A percentile compares a stretch with the other conserved stretches of the same genome.
phyloP scores from a whole-genome alignment of 1,140 invertebrate genomes.

The Drosophila ironensis region DNA sequence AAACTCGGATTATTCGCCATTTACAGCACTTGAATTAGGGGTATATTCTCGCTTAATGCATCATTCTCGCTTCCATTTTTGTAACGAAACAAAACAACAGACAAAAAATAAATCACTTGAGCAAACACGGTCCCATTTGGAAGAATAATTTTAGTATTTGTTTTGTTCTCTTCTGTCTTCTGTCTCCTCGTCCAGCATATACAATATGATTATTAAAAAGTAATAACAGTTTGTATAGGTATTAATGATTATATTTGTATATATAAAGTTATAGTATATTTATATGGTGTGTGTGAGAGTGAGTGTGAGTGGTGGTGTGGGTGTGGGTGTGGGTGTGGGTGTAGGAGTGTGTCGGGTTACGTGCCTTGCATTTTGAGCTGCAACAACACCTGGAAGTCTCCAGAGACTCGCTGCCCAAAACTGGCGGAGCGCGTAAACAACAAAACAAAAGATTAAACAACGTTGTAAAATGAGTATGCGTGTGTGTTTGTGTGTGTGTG shows the following conservation, averaged over 20 bases:
- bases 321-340: constrained; percentile 8
- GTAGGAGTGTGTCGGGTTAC: constrained; percentile 27
- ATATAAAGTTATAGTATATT: constrained; percentile 16
- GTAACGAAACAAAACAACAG: too few species aligned
- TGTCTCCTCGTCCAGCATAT: constrained; percentile 21
- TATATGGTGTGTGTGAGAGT: constrained; percentile 18
- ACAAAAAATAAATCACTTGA: constrained; percentile 40
- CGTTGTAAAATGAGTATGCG: constrained; percentile 42
- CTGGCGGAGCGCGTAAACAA: constrained; percentile 40
- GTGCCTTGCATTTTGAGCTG: constrained; percentile 49
- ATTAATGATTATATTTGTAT: constrained; percentile 35
- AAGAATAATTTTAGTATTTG: constrained; percentile 28
- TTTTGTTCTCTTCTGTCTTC: constrained; percentile 15
- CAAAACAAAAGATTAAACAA: constrained; percentile 53
- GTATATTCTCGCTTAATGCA: constrained; percentile 7
- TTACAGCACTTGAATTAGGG: constrained; percentile 30
- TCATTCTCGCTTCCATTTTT: constrained; percentile 45
- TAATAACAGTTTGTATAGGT: constrained; percentile 50
- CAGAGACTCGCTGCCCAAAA: constrained; percentile 50
- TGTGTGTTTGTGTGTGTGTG: constrained; percentile 21
- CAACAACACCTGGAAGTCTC: constrained; percentile 57
- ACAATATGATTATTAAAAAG: constrained; percentile 53
- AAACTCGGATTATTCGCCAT: constrained; percentile 12
- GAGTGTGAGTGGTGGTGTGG: constrained; percentile 8
- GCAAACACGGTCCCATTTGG: constrained; percentile 47